Evolutionary conservation across 2,888 invertebrate species (phyloP).

Genomic region (Eledona agricola): DNA sequence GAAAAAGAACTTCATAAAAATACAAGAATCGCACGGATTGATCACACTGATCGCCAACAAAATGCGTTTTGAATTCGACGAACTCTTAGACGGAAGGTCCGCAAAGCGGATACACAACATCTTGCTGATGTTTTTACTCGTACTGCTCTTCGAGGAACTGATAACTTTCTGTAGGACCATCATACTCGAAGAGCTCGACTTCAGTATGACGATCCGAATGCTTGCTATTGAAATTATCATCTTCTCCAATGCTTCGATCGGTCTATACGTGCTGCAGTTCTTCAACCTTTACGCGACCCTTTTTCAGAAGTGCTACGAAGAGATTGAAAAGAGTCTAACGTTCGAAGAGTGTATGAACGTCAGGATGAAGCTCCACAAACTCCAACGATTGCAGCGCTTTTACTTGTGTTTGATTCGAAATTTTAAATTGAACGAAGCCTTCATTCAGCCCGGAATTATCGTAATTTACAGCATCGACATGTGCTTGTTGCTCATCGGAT

Average conservation of each 20-base stretch:
- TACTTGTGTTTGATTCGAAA: conserved; percentile 9
- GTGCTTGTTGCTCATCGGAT: conserved; percentile 6
- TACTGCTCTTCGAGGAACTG: conserved; percentile 5
- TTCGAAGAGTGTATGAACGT: background rate
- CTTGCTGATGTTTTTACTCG: conserved; percentile 2
- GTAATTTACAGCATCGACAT: conserved; percentile 5
- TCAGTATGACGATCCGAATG: conserved; percentile 2
- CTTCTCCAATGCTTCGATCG: conserved; percentile 5
- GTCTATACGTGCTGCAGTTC: conserved; percentile 2
- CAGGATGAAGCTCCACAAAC: conserved; percentile 2
- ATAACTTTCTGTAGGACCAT: conserved; percentile 1
- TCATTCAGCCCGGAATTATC: background rate
- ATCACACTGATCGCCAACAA: conserved; percentile 11
- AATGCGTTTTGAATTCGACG: conserved; percentile 1
- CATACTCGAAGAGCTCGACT: conserved; percentile 2
- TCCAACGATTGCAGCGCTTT: conserved; percentile 6
- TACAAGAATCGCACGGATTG: conserved; percentile 9
- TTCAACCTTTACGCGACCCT: conserved; percentile 4
- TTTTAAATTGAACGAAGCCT: conserved; percentile 8
- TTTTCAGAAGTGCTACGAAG: conserved; percentile 6
- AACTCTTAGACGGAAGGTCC: background rate
- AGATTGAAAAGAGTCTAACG: background rate
- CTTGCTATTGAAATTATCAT: conserved; percentile 6
- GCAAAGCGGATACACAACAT: conserved; percentile 1
- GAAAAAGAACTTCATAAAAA: conserved; percentile 7